Evolutionary conservation across 2,113 vertebrate genomes (phyloP).

Genomic region (Melanostigma gelatinosum): DNA sequence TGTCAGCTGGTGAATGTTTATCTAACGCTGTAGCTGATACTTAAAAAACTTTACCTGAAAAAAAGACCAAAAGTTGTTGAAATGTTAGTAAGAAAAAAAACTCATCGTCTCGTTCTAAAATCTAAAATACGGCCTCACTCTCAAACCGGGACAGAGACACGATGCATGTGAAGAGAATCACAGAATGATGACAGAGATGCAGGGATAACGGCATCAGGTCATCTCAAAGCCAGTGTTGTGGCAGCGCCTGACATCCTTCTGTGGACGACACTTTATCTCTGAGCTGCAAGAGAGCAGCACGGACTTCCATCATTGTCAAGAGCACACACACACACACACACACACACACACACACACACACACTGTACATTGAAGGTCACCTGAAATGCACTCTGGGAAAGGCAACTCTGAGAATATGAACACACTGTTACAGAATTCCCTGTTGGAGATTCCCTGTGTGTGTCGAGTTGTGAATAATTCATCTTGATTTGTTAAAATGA

Average conservation of each 20-base stretch:
- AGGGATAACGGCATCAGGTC: conserved; percentile 44
- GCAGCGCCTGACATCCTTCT: conserved; percentile 58
- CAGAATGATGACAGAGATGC: conserved; percentile 1
- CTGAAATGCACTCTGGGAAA: conserved; percentile 14
- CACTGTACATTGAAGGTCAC: conserved; percentile 41
- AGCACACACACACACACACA: conserved; percentile 6
- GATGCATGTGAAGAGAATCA: background rate
- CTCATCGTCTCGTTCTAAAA: background rate
- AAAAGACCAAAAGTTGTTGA: background rate
- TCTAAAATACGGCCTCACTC: background rate
- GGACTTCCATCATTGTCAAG: conserved; percentile 50
- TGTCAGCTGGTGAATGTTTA: background rate
- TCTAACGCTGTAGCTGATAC: background rate
- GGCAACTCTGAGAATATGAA: background rate
- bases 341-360: conserved; percentile 14
- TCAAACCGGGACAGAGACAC: background rate
- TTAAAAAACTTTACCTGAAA: background rate
- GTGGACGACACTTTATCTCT: conserved; percentile 57
- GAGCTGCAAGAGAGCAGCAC: conserved; percentile 19
- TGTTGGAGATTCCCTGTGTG: conserved; percentile 6
- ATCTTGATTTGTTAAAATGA: conserved; percentile 48
- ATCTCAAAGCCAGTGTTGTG: conserved; percentile 59
- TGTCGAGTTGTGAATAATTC: conserved; percentile 37
- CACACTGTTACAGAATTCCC: background rate
- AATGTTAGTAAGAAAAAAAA: background rate